These are phyloP conservation scores for Ctenopoma multispine DNA, from an alignment of 2,797 vertebrate species.

Conservation along the genomic window DNA sequence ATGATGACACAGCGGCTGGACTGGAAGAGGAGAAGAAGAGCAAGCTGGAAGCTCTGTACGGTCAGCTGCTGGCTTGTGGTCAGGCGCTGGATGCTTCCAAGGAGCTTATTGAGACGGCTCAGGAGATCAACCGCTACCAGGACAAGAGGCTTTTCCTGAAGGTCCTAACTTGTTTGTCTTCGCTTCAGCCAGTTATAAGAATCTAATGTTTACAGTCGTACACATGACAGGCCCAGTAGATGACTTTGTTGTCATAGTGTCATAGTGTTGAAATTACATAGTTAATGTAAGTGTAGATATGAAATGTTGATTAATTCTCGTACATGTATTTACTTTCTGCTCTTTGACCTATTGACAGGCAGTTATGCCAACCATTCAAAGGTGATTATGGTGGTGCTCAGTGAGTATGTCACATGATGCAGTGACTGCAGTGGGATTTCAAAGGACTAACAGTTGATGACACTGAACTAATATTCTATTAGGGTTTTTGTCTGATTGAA, in stretches of 20 bases:
- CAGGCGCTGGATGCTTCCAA: constrained; percentile 89
- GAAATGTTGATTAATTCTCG: constrained; percentile 6
- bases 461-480: neutral
- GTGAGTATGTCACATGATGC: constrained; percentile 25
- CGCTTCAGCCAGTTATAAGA: neutral
- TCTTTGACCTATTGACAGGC: constrained; percentile 81
- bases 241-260: neutral
- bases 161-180: constrained; percentile 65
- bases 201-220: neutral
- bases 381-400: constrained; percentile 81
- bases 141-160: constrained; percentile 90
- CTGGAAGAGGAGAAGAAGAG: constrained; percentile 91
- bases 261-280: neutral
- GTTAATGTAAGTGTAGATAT: neutral
- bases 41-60: constrained; percentile 91
- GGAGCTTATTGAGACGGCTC: constrained; percentile 90
- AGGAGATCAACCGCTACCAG: constrained; percentile 85
- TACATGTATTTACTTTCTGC: constrained; percentile 9
- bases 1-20: constrained; percentile 85
- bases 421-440: constrained; percentile 24
- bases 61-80: constrained; percentile 91
- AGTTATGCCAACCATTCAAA: constrained; percentile 87
- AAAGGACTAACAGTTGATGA: constrained; percentile 13
- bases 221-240: neutral
- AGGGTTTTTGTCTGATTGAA: constrained; percentile 2